Base-by-base conservation (phyloP, 2,888 invertebrate species). In the Gnatocerus cornutus region DNA sequence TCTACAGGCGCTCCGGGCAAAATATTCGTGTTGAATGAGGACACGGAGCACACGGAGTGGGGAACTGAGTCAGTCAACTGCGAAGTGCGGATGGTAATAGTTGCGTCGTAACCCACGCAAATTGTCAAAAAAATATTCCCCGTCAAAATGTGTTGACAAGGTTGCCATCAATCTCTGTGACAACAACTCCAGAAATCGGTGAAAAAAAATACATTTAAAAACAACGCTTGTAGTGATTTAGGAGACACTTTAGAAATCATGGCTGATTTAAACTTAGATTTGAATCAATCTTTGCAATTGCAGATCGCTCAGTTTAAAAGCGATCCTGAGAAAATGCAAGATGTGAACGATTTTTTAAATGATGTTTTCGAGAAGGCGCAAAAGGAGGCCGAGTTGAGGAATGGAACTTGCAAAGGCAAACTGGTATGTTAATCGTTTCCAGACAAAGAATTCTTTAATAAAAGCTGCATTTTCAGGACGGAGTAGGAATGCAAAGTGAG, bases 261-360 rank as follows among this genome's bases (percentile, higher is more conserved):
- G 83, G 78, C 80, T 41, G 79, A 81, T 59, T 73, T 83, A 72
- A 74, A 78, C 45, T 71, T 84, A 65, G 79, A 83, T 62, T 76
- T 84, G 63, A 29, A 67, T 61, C 77, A 80, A 71, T 76, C 83
- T 1, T 69, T 84, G 64, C 83, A 84, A 66, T 73, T 81, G 67
- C 78, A 82, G 74, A 82, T 85, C 72, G 77, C 77, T 12, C 80
- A 83, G 58, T 85, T 85, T 73, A 84, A 83, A 77, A 81, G 77
- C 70, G 84, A 85, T 73, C 83, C 83, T 7, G 83, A 84, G 41
- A 83, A 82, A 75, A 85, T 85, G 84, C 76, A 78, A 58, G 82
- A 83, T 41, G 80, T 85, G 9, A 83, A 84, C 69, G 82, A 83
- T 39, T 85, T 85, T 77, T 73, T 85, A 67, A 82, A 80, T 68